Conservation (phyloP, 2,888 invertebrate species). For the Megastigmus dorsalis region DNA sequence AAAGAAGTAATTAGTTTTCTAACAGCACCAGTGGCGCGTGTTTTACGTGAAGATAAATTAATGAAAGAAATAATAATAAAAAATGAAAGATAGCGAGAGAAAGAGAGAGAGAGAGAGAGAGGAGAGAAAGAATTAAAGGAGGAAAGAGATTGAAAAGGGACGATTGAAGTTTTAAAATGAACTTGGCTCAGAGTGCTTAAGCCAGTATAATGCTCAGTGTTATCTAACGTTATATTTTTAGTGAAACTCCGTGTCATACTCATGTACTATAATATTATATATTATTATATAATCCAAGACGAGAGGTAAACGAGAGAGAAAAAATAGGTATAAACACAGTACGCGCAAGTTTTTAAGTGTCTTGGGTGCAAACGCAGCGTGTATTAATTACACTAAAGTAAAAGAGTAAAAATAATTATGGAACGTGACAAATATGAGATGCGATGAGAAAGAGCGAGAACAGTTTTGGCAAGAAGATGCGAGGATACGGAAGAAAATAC, state of each 20-base stretch:
- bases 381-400: conserved; percentile 31
- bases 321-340: conserved; percentile 25
- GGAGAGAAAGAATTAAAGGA: conserved; percentile 15
- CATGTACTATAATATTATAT: conserved; percentile 67
- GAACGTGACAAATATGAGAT: conserved; percentile 18
- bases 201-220: conserved; percentile 71
- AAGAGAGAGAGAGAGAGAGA: conserved; percentile 18
- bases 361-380: conserved; percentile 43
- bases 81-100: too few relatives aligned
- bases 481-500: conserved; percentile 43
- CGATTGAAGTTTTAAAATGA: conserved; percentile 47
- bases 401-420: conserved; percentile 35
- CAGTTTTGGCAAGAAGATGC: conserved; percentile 23
- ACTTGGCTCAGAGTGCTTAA: conserved; percentile 63
- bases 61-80: conserved; percentile 50
- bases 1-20: conserved; percentile 71
- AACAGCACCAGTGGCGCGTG: conserved; percentile 66
- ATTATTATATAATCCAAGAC: conserved; percentile 52
- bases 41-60: conserved; percentile 64
- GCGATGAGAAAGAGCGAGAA: conserved; percentile 13
- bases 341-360: conserved; percentile 64
- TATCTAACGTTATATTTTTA: conserved; percentile 71
- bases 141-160: conserved; percentile 31
- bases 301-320: conserved; percentile 12
- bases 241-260: conserved; percentile 71